Conservation (phyloP, 2,888 invertebrate genomes). For the Chrysolina americana region DNA sequence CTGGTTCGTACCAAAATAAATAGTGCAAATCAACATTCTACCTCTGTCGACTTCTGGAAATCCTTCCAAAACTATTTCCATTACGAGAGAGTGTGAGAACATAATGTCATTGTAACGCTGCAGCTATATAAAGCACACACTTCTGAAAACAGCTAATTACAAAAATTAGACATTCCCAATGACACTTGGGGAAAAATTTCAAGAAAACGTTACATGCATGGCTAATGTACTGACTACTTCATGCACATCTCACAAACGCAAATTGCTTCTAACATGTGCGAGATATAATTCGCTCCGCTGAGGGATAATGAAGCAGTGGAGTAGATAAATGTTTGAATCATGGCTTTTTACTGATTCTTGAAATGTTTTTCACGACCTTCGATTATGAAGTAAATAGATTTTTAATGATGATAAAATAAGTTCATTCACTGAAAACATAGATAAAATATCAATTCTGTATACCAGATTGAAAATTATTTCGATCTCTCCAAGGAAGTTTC, state of each 20-base stretch:
- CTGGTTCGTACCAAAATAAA: not conserved
- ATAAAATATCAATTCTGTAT: too few species aligned
- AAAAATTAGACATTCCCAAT: conserved; percentile 16
- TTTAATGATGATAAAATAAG: too few species aligned
- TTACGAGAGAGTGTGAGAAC: conserved; percentile 14
- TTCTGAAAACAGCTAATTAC: conserved; percentile 16
- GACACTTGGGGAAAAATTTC: conserved; percentile 11
- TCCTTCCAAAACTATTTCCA: conserved; percentile 5
- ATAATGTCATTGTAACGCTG: conserved; percentile 1
- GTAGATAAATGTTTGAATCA: too few species aligned
- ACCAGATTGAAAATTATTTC: too few species aligned
- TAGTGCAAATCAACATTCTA: not conserved
- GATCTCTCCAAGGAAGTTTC: too few species aligned
- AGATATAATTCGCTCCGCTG: conserved; percentile 15
- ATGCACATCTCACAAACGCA: conserved; percentile 15
- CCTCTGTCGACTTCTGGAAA: not conserved
- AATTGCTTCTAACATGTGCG: conserved; percentile 21
- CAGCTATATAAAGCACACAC: not conserved
- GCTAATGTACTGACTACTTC: conserved; percentile 14
- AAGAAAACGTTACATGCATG: conserved; percentile 19
- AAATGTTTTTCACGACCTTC: too few species aligned
- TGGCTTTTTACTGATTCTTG: too few species aligned
- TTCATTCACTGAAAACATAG: too few species aligned
- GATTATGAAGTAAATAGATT: too few species aligned
- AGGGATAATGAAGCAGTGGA: conserved; percentile 7